These are phyloP conservation scores for Cichladusa arquata DNA, from an alignment of 2,113 vertebrate genomes.

Conservation along the genomic window DNA sequence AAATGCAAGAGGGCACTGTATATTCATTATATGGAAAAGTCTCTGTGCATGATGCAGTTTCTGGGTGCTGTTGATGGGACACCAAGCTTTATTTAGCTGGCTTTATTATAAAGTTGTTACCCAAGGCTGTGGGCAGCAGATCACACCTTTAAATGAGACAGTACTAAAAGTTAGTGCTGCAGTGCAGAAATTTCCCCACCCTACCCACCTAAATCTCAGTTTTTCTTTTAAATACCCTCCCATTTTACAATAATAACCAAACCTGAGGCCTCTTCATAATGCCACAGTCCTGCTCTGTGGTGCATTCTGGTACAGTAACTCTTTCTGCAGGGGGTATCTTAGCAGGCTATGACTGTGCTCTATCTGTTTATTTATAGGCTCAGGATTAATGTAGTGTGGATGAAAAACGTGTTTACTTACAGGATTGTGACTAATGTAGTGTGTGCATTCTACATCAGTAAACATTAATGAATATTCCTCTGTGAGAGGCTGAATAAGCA, in stretches of 20 bases:
- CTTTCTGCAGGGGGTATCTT: not conserved
- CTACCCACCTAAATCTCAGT: not conserved
- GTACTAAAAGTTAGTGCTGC: not conserved
- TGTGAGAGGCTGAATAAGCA: not conserved
- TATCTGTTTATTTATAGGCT: slow-evolving; percentile 55
- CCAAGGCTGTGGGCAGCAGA: not conserved
- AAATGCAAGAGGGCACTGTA: not conserved
- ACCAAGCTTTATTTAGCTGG: not conserved
- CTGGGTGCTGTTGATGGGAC: not conserved
- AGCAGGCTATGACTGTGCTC: not conserved
- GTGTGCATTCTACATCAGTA: slow-evolving; percentile 46
- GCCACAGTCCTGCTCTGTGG: not conserved
- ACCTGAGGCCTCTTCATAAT: not conserved
- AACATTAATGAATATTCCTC: slow-evolving; percentile 52
- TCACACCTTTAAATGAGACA: not conserved
- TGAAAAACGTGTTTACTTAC: slow-evolving; percentile 57
- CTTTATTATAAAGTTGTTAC: not conserved
- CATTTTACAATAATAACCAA: not conserved
- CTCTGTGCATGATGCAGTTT: not conserved
- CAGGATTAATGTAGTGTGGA: slow-evolving; percentile 59
- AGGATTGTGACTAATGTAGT: slow-evolving; percentile 62
- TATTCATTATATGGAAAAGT: not conserved
- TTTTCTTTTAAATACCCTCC: not conserved
- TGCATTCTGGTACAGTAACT: not conserved
- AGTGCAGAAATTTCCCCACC: not conserved